A percentile compares a stretch with the other conserved stretches of the same genome.
Conservation (phyloP, 2,113 vertebrate species). For the Protobothrops mucrosquamatus region DNA sequence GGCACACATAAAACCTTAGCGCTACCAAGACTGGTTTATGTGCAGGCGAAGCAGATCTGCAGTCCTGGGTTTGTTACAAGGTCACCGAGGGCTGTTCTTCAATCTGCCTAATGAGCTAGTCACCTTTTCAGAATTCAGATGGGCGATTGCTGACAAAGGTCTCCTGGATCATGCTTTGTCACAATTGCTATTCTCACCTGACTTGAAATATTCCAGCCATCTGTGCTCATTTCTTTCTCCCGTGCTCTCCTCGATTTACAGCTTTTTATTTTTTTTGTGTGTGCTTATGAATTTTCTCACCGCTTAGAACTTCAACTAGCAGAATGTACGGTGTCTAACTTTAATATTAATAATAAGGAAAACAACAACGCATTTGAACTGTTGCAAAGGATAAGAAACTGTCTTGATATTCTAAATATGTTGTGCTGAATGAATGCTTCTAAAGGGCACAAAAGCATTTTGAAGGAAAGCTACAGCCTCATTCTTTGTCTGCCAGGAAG, state of each 20-base stretch:
- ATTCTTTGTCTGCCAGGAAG: neutral
- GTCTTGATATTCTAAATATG: neutral
- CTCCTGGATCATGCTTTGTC: conserved; percentile 58
- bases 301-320: conserved; percentile 21
- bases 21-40: conserved; percentile 27
- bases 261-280: neutral
- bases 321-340: neutral
- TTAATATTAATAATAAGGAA: neutral
- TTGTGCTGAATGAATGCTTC: neutral
- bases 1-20: conserved; percentile 29
- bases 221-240: conserved; percentile 58
- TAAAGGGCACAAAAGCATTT: neutral
- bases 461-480: neutral
- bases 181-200: conserved; percentile 63
- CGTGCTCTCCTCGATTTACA: conserved; percentile 53
- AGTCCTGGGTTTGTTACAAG: conserved; percentile 50
- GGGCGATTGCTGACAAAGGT: conserved; percentile 61
- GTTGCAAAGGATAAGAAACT: neutral
- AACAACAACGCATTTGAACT: neutral
- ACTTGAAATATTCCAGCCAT: conserved; percentile 58
- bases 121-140: conserved; percentile 60
- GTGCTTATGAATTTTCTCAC: conserved; percentile 21
- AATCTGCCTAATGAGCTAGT: conserved; percentile 56
- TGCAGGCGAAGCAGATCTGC: conserved; percentile 41
- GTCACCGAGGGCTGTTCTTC: conserved; percentile 54